phyloP scores from a whole-genome alignment of 2,888 invertebrate genomes.

The Gari tellinella region DNA sequence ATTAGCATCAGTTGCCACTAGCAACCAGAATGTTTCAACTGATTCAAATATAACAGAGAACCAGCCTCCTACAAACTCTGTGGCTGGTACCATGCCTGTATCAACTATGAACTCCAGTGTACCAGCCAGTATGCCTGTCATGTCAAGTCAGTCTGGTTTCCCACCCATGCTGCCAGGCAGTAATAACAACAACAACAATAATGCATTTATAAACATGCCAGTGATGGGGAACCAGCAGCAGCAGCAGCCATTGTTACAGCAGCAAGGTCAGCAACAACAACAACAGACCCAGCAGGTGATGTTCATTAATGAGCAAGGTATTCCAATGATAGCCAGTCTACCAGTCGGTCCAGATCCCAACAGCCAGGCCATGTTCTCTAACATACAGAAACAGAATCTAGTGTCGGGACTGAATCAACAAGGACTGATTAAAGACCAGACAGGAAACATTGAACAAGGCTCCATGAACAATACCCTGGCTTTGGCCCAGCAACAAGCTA shows the following conservation, averaged over 20 bases:
- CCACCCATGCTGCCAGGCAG: not conserved
- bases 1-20: slow-evolving; percentile 74
- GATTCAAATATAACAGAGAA: slow-evolving; percentile 31
- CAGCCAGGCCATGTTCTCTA: slow-evolving; percentile 37
- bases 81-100: slow-evolving; percentile 3
- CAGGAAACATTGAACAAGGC: slow-evolving; percentile 57
- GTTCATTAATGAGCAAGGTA: slow-evolving; percentile 76
- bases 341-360: slow-evolving; percentile 61
- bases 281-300: slow-evolving; percentile 72
- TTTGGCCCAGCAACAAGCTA: slow-evolving; percentile 67
- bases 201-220: slow-evolving; percentile 65
- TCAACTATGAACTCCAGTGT: slow-evolving; percentile 27
- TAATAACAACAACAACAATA: slow-evolving; percentile 6
- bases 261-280: slow-evolving; percentile 40
- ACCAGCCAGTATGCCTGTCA: slow-evolving; percentile 37
- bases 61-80: slow-evolving; percentile 1
- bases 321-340: slow-evolving; percentile 70
- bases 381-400: slow-evolving; percentile 48
- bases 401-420: slow-evolving; percentile 34
- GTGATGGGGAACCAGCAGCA: slow-evolving; percentile 63
- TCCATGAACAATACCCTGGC: slow-evolving; percentile 51
- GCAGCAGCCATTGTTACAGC: slow-evolving; percentile 44
- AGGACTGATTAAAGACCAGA: slow-evolving; percentile 35
- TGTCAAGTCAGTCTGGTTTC: slow-evolving; percentile 32
- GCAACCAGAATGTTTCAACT: slow-evolving; percentile 44